Percentiles rank a stretch among this genome's conserved stretches.
Evolutionary conservation across 2,888 invertebrate genomes (phyloP).

Genomic region (Lobophora halterata): DNA sequence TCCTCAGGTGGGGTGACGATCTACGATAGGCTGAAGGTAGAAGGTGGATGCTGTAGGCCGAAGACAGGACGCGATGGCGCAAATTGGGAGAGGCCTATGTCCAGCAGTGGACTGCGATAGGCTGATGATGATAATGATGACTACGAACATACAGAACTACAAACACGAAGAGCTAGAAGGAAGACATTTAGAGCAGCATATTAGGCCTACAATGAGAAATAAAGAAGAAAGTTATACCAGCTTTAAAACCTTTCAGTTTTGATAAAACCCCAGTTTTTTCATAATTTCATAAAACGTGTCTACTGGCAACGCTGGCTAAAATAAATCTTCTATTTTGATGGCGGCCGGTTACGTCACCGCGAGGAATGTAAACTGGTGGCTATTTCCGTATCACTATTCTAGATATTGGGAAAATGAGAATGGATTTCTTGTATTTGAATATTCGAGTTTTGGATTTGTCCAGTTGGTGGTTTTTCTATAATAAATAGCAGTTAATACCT

Average conservation of each 20-base stretch:
- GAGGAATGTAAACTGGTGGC: constrained; percentile 59
- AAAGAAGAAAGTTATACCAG: no score
- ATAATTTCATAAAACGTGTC: constrained; percentile 57
- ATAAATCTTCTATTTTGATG: constrained; percentile 70
- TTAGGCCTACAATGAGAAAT: constrained; percentile 5
- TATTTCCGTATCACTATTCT: constrained; percentile 56
- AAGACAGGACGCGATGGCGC: no score
- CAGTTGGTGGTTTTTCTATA: no score
- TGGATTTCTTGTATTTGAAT: constrained; percentile 35
- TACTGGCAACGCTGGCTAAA: constrained; percentile 69
- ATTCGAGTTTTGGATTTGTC: constrained; percentile 23
- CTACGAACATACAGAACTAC: no score
- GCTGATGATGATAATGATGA: no score
- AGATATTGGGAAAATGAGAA: constrained; percentile 44
- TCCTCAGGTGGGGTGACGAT: no score
- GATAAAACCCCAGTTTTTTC: constrained; percentile 29
- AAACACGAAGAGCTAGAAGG: no score
- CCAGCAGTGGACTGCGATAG: no score
- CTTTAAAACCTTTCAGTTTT: constrained; percentile 10
- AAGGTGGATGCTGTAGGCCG: no score
- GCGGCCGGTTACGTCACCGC: constrained; percentile 54
- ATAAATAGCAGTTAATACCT: no score
- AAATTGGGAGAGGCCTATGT: no score
- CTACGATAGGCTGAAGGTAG: no score
- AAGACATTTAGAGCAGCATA: background rate